A percentile compares a stretch with the other conserved stretches of the same genome.
Conservation (phyloP, 2,797 vertebrate genomes). For the Squalus acanthias region DNA sequence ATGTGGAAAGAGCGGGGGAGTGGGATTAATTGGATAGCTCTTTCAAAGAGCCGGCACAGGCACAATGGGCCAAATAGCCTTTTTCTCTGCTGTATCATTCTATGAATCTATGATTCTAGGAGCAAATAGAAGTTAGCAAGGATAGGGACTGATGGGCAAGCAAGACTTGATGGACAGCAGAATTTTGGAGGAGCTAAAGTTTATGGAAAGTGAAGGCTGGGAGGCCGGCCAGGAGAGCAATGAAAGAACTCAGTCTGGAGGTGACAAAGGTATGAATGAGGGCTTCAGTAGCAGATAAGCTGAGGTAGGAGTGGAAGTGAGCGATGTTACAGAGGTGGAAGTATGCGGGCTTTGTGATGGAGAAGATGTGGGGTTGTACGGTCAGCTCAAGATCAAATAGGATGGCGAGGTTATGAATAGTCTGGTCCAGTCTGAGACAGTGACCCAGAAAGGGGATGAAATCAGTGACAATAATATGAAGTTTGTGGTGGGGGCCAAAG, state of each 20-base stretch:
- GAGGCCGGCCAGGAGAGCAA: neutral
- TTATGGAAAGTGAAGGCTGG: neutral
- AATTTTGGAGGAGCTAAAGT: neutral
- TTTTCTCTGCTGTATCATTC: too few species aligned
- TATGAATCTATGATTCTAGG: too few species aligned
- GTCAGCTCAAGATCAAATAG: too few species aligned
- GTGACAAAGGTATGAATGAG: neutral
- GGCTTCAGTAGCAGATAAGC: neutral
- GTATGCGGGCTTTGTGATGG: neutral
- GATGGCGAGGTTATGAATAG: neutral
- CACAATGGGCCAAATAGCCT: too few species aligned
- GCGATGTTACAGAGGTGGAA: neutral
- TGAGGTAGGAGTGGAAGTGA: neutral
- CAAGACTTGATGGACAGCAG: neutral
- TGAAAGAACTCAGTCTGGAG: neutral
- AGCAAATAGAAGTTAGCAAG: neutral
- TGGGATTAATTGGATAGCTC: too few species aligned
- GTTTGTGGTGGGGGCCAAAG: neutral
- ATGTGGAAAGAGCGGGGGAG: too few species aligned
- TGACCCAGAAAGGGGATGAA: neutral
- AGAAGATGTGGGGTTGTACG: neutral
- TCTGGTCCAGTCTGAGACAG: neutral
- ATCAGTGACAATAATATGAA: neutral
- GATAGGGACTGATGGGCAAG: neutral
- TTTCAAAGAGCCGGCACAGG: too few species aligned